Evolutionary conservation across 2,797 vertebrate genomes (phyloP).

Genomic region (Odontamblyopus lacepedii): DNA sequence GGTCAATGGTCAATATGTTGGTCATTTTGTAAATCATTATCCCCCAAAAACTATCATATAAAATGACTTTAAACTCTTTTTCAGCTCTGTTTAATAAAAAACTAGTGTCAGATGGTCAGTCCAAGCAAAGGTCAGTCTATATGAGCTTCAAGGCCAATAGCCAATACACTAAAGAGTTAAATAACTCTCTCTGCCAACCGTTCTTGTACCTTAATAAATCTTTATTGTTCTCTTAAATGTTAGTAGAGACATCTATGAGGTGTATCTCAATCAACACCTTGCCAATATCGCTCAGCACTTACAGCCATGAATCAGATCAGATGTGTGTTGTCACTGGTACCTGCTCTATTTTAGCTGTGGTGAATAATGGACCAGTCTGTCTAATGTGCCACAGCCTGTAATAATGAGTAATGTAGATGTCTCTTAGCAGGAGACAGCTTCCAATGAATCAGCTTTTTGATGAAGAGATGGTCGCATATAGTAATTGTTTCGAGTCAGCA

Average conservation of each 20-base stretch:
- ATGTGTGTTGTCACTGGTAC: constrained; percentile 8
- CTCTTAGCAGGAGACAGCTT: constrained; percentile 8
- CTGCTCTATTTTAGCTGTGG: neutral
- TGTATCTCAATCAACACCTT: constrained; percentile 33
- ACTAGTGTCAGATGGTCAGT: too few relatives aligned
- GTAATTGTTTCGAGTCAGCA: constrained; percentile 41
- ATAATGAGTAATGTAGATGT: constrained; percentile 33
- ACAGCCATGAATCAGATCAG: constrained; percentile 29
- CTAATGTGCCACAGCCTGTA: constrained; percentile 33
- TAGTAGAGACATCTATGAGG: constrained; percentile 35
- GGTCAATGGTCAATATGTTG: neutral
- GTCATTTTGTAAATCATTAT: too few relatives aligned
- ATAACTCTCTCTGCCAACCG: too few relatives aligned
- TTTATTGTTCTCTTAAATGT: neutral
- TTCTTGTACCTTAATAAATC: neutral
- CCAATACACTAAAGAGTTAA: too few relatives aligned
- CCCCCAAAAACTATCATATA: too few relatives aligned
- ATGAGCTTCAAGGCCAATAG: too few relatives aligned
- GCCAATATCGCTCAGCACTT: constrained; percentile 47
- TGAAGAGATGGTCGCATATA: constrained; percentile 44
- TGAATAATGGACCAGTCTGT: constrained; percentile 33
- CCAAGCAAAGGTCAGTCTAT: too few relatives aligned
- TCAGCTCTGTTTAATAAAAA: too few relatives aligned
- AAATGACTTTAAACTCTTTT: too few relatives aligned
- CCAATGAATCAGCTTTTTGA: constrained; percentile 42